phyloP scores from a whole-genome alignment of 2,113 vertebrate species.

The Lamprotornis superbus region DNA sequence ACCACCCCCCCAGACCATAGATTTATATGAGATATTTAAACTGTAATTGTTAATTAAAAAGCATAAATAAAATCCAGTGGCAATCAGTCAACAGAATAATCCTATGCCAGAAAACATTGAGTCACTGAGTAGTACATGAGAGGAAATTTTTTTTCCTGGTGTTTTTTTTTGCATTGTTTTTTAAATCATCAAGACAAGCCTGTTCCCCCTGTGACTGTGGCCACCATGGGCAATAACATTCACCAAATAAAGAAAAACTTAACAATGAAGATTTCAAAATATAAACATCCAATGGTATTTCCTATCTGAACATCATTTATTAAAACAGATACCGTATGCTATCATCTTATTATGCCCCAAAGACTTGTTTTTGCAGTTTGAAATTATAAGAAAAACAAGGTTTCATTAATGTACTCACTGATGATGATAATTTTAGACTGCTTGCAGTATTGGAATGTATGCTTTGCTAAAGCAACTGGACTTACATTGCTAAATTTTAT shows the following conservation, averaged over 20 bases:
- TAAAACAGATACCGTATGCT: slow-evolving; percentile 43
- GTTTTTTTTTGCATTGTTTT: fast-evolving
- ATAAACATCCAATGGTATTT: not conserved
- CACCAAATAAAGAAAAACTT: not conserved
- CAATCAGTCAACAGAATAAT: slow-evolving; percentile 58
- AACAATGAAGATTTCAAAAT: not conserved
- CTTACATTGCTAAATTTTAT: slow-evolving; percentile 17
- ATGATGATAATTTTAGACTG: slow-evolving; percentile 68
- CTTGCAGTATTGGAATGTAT: slow-evolving; percentile 29
- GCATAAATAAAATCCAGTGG: slow-evolving; percentile 46
- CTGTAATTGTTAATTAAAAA: slow-evolving; percentile 64
- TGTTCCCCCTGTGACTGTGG: not conserved
- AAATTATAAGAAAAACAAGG: slow-evolving; percentile 75
- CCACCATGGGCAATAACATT: not conserved
- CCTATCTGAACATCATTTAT: slow-evolving; percentile 26
- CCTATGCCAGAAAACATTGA: slow-evolving; percentile 22
- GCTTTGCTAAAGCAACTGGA: slow-evolving; percentile 29
- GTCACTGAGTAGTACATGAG: not conserved
- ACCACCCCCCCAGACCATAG: not conserved
- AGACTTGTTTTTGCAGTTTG: slow-evolving; percentile 71
- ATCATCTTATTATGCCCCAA: slow-evolving; percentile 69
- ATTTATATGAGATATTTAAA: slow-evolving; percentile 53
- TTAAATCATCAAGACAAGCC: not conserved
- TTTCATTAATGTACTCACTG: slow-evolving; percentile 58
- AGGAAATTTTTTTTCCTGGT: not conserved